Evolutionary conservation across 2,888 invertebrate species (phyloP).

Genomic region (Serrognathus titanus): DNA sequence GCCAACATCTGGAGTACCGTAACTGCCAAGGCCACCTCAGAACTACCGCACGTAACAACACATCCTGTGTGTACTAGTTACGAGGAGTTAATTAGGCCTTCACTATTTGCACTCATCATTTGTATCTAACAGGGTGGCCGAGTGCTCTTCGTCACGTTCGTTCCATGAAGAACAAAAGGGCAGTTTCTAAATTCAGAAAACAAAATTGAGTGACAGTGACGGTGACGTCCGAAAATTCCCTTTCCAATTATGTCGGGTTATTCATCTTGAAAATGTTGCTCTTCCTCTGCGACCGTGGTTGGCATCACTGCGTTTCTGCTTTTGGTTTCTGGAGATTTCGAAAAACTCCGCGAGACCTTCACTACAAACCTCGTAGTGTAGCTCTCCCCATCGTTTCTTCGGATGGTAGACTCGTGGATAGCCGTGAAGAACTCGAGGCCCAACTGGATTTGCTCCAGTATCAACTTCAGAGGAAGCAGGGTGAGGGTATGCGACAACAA

Average conservation of each 20-base stretch:
- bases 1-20: background rate
- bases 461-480: conserved; percentile 37
- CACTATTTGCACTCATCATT: too few species aligned
- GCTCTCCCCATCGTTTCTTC: conserved; percentile 31
- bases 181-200: too few species aligned
- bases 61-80: too few species aligned
- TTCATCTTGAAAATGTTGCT: conserved; percentile 25
- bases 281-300: conserved; percentile 31
- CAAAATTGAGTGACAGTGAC: too few species aligned
- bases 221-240: too few species aligned
- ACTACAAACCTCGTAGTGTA: background rate
- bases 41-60: background rate
- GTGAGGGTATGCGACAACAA: too few species aligned
- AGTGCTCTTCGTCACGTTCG: too few species aligned
- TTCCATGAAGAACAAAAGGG: too few species aligned
- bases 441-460: conserved; percentile 37
- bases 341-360: conserved; percentile 30
- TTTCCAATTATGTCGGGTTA: too few species aligned
- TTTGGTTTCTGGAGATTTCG: conserved; percentile 32
- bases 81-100: too few species aligned
- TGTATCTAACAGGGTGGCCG: too few species aligned
- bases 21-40: background rate
- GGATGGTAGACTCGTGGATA: conserved; percentile 30
- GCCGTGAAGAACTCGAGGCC: conserved; percentile 39
- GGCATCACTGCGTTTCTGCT: conserved; percentile 37